Evolutionary conservation across 2,888 invertebrate species (phyloP).

Genomic region (Bellardia bayeri): DNA sequence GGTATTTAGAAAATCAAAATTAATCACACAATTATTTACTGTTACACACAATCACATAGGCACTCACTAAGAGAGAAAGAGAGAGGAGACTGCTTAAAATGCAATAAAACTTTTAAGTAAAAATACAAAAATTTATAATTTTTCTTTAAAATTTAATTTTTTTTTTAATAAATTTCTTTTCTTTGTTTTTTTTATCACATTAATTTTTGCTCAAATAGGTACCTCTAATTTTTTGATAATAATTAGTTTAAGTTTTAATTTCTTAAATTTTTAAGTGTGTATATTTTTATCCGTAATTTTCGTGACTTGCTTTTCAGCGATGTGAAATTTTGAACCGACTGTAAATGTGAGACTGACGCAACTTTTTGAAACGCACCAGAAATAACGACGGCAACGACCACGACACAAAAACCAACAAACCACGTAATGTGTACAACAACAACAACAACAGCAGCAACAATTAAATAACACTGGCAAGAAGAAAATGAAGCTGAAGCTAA

Average conservation of each 20-base stretch:
- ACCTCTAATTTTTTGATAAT: neutral
- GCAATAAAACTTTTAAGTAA: conserved; percentile 11
- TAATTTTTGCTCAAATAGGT: too few species aligned
- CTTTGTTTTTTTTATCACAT: neutral
- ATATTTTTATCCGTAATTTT: conserved; percentile 42
- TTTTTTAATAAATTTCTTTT: neutral
- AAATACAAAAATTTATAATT: neutral
- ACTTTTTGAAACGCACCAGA: conserved; percentile 70
- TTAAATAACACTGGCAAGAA: conserved; percentile 26
- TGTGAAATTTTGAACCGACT: conserved; percentile 65
- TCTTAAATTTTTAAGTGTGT: conserved; percentile 3
- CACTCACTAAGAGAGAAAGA: conserved; percentile 24
- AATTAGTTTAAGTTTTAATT: conserved; percentile 1
- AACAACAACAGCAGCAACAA: conserved; percentile 30
- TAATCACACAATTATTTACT: conserved; percentile 38
- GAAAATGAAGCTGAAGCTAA: conserved; percentile 20
- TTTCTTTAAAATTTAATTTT: neutral
- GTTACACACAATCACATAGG: conserved; percentile 27
- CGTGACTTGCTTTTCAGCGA: conserved; percentile 21
- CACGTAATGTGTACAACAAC: conserved; percentile 57
- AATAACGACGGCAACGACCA: conserved; percentile 64
- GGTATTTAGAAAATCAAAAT: conserved; percentile 14
- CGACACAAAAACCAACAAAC: conserved; percentile 60
- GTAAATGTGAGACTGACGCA: conserved; percentile 69
- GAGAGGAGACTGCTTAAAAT: neutral